phyloP scores from a whole-genome alignment of 2,113 vertebrate genomes.

The Petrocephalus zakoni region DNA sequence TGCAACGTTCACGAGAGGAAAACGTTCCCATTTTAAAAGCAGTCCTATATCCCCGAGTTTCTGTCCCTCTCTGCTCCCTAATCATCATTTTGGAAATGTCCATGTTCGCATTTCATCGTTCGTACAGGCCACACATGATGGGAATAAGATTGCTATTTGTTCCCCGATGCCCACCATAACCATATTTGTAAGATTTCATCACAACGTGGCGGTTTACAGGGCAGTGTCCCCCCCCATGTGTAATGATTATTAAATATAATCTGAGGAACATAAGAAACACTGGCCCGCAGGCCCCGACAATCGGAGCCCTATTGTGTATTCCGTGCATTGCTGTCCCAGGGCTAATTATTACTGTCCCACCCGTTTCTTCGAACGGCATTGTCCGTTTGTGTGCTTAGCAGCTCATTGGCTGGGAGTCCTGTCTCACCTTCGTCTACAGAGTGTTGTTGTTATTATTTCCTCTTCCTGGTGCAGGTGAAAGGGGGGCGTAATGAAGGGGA shows the following conservation, averaged over 20 bases:
- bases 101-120: neutral
- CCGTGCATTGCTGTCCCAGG: conserved; percentile 46
- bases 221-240: neutral
- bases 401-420: conserved; percentile 35
- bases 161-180: neutral
- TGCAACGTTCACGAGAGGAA: neutral
- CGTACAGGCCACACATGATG: neutral
- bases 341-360: conserved; percentile 65
- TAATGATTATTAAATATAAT: neutral
- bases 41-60: neutral
- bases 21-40: neutral
- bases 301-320: neutral
- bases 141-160: neutral
- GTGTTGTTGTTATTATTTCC: conserved; percentile 3
- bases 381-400: conserved; percentile 48
- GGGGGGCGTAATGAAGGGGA: conserved; percentile 55
- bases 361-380: conserved; percentile 38
- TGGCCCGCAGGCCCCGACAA: neutral
- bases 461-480: conserved; percentile 50
- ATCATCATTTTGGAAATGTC: neutral
- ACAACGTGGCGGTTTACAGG: neutral
- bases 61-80: neutral
- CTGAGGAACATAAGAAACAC: neutral
- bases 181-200: neutral
- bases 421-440: conserved; percentile 22